Evolutionary conservation across 2,113 vertebrate species (phyloP).

Genomic region (Heterotilapia buettikoferi): DNA sequence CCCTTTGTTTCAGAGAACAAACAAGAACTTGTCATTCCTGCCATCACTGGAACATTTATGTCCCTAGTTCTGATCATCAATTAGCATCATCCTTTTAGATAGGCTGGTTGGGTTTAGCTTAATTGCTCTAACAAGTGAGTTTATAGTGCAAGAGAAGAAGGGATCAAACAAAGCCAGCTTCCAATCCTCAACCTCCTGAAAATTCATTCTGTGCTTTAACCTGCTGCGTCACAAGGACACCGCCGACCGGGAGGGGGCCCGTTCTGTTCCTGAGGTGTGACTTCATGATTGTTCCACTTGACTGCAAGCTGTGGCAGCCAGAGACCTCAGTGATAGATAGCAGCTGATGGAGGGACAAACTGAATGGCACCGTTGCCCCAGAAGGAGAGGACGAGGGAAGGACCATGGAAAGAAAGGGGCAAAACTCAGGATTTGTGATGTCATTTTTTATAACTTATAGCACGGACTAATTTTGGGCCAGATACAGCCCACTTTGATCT

Average conservation of each 20-base stretch:
- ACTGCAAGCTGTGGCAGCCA: constrained; percentile 35
- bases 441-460: background rate
- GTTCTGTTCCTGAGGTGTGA: constrained; percentile 46
- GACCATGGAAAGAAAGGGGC: background rate
- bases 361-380: background rate
- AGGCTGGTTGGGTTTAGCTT: background rate
- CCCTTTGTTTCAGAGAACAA: background rate
- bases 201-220: background rate
- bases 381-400: background rate
- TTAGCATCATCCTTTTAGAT: background rate
- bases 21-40: background rate
- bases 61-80: background rate
- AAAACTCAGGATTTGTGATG: background rate
- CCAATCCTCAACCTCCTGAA: background rate
- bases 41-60: background rate
- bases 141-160: background rate
- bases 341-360: constrained; percentile 22
- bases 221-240: constrained; percentile 22
- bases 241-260: background rate
- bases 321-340: constrained; percentile 24
- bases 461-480: background rate
- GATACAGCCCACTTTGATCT: background rate
- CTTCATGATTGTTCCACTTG: constrained; percentile 46
- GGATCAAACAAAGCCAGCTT: background rate
- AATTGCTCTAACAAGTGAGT: background rate